Base-by-base conservation (phyloP, 2,888 invertebrate genomes). In the Automeris io region DNA sequence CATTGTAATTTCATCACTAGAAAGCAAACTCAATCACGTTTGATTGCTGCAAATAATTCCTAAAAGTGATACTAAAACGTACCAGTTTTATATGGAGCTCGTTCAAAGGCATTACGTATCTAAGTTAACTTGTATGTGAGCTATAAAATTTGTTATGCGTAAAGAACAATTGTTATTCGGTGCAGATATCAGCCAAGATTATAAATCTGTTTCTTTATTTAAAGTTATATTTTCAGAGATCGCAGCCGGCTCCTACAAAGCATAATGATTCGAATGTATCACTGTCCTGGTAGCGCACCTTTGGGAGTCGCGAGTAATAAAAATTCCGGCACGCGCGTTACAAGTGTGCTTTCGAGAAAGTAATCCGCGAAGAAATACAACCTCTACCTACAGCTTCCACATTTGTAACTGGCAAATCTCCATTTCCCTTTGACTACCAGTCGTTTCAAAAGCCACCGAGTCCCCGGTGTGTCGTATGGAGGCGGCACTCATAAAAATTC, bases 401-500 rank as follows among this genome's bases (percentile, higher is more conserved):
- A 82, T 83, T 83, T 81, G 81, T 82, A 81, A 79, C 82, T 66
- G 70, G 63, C 65, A 81, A 82, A 83, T 82, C 80, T 81, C 80
- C 80, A 83, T 83, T 81, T 82, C 79, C 76, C 81, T 82, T 82
- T 83, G 81, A 81, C 76, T 79, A 65, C 65, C 70, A 76, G 80
- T 72, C 82, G 76, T 80, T 81, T 71, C 71, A 69, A 72, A 74
- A 74, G 78, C 75, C 78, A 74, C 68, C 54, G 68, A 57, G 68
- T 80, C 82, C 79, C 82, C 54, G 54, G 80, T 68, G 82, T 71
- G 74, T 80, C 78, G 78, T 76, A 61, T 61, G 56, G 54, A 65
- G 64, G 69, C 73, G 78, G 75, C 76, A 71, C 77, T 81, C 81
- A 80, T 83, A 82, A 83, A 82, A 82, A 81, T 80, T 79, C 77